Conservation (phyloP, 2,797 vertebrate species). For the Trachurus trachurus region DNA sequence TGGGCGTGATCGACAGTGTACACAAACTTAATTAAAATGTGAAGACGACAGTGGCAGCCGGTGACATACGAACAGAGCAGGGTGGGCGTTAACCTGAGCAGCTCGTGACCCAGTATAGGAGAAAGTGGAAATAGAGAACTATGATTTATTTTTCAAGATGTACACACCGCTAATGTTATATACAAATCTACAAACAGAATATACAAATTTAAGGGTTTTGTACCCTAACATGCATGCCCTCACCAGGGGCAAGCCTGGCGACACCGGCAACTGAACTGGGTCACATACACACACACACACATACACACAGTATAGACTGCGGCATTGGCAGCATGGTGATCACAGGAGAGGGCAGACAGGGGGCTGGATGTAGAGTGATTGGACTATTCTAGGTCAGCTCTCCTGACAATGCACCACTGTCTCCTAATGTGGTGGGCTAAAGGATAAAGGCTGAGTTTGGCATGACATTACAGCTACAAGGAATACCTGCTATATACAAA, state of each 20-base stretch:
- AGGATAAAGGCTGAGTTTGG: conserved; percentile 83
- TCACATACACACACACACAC: conserved; percentile 68
- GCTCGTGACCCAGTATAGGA: not conserved
- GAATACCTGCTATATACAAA: conserved; percentile 68
- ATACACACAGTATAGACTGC: conserved; percentile 70
- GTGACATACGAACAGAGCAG: not conserved
- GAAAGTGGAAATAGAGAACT: conserved; percentile 16
- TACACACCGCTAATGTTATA: conserved; percentile 19
- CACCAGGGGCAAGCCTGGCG: conserved; percentile 78
- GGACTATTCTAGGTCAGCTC: conserved; percentile 91
- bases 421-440: conserved; percentile 81
- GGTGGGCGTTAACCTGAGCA: conserved; percentile 1
- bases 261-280: conserved; percentile 83
- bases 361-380: conserved; percentile 86
- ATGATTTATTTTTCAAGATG: not conserved
- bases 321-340: conserved; percentile 83
- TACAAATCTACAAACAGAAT: conserved; percentile 46
- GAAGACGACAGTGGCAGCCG: not conserved
- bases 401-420: conserved; percentile 87
- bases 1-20: not conserved
- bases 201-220: conserved; percentile 67
- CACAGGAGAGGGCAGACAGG: conserved; percentile 84
- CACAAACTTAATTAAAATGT: conserved; percentile 15
- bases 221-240: conserved; percentile 71
- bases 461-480: conserved; percentile 74